Base-by-base conservation (phyloP, 1,140 invertebrate species). In the Tyrophagus putrescentiae region DNA sequence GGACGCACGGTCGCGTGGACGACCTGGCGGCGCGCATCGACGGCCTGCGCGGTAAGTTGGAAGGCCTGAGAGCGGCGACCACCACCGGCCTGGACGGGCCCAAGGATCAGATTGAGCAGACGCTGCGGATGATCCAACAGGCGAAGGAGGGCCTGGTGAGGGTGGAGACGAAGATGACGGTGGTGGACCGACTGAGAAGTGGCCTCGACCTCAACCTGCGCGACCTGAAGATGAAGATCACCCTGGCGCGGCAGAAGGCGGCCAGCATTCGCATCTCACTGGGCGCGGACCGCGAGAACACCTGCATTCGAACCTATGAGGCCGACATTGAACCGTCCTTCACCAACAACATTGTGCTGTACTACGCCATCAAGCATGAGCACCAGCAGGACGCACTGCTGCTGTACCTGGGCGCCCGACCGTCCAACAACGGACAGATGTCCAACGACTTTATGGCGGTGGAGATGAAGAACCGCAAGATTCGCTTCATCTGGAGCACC, bases 241-340 rank as follows among this genome's bases (percentile, higher is more conserved):
- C 78, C 2, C 79, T 84, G 67, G 85, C 87, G 0, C 77, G 79
- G 65, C 85, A 91, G 71, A 80, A 81, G 11, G 86, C 87, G 0
- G 80, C 86, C 50, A 82, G 80, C 44, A 87, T 93, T 65, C 79
- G 82, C 50, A 77, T 92, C 1, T 88, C 87, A 0, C 64, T 91
- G 61, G 82, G 72, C 6, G 70, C 71, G 50, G 68, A 72, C 28
- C 56, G 60, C 18, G 57, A 67, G 42, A 70, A 71, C 21, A 80
- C 79, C 52, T 92, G 88, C 72, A 74, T 80, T 3, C 77, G 89
- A 60, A 81, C 82, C 0, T 94, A 86, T 69, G 70, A 78, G 41
- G 67, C 72, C 0, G 74, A 76, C 16, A 72, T 82, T 42, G 76
- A 82, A 27, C 78, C 86, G 0, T 78, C 81, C 1, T 79, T 82